phyloP scores from a whole-genome alignment of 2,888 invertebrate genomes.

The Coremacera marginata region DNA sequence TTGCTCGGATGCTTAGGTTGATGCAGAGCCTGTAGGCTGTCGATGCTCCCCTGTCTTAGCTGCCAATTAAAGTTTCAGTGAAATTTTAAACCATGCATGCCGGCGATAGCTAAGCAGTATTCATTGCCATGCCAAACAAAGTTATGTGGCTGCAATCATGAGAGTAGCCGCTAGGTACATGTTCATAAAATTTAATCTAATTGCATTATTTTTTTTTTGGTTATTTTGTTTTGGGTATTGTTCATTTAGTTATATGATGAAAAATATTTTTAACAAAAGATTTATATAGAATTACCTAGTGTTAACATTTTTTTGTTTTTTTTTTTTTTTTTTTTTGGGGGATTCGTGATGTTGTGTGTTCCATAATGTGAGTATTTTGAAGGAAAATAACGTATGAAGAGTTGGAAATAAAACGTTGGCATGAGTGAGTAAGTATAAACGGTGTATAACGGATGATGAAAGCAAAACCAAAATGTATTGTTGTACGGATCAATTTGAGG shows the following conservation, averaged over 20 bases:
- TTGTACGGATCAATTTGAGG: neutral
- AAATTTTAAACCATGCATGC: slow-evolving; percentile 10
- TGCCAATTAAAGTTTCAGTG: slow-evolving; percentile 14
- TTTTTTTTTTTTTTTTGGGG: no score
- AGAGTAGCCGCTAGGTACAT: neutral
- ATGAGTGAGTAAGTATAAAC: neutral
- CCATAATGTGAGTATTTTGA: slow-evolving; percentile 4
- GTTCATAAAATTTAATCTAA: neutral
- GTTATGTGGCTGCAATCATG: neutral
- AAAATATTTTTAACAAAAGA: neutral
- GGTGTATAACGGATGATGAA: neutral
- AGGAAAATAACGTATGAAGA: slow-evolving; percentile 18
- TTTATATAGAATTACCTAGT: slow-evolving; percentile 32
- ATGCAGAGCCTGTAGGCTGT: neutral
- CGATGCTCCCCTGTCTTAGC: neutral
- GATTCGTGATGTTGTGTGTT: slow-evolving; percentile 32
- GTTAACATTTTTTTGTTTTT: slow-evolving; percentile 20
- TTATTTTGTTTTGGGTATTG: neutral
- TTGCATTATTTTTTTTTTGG: neutral
- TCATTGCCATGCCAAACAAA: neutral
- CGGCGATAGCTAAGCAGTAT: neutral
- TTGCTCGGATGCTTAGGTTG: neutral
- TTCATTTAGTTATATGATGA: neutral
- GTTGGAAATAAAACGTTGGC: neutral
- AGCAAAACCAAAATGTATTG: neutral